Base-by-base conservation (phyloP, 2,797 vertebrate species). In the Trachops cirrhosus region DNA sequence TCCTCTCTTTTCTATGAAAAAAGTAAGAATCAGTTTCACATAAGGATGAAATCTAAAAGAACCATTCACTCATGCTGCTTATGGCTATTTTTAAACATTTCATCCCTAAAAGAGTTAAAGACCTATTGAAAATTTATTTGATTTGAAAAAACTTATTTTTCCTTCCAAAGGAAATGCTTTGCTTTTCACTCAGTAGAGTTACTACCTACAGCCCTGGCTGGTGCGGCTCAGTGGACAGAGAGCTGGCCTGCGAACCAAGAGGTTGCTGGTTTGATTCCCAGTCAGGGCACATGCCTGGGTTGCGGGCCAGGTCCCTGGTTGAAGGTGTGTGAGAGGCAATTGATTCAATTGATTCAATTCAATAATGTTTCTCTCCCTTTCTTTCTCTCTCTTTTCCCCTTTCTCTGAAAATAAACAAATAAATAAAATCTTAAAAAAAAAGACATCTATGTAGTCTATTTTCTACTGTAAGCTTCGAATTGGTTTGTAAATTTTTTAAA, bases 1-100 rank as follows among this genome's bases (percentile, higher is more conserved):
- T 94, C 97, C 73, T 98, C 98, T 96, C 91, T 97, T 67, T 71
- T 95, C 99, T 99, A 97, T 5, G 75, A 96, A 86, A 98, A 86
- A 2, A 96, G 0, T 52, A 85, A 85, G 12, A 83, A 97, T 15
- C 9, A 96, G 74, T 19, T 83, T 59, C 50, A 95, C 22, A 57
- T 74, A 84, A 82, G 24, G 57, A 18, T 52, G 12, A 92, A 73
- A 86, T 0, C n/a, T 32, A 52, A 67, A 92, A 67, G n/a, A 91
- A 39, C 50, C 67, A 75, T 59, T 41, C 88, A 48, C 80, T 67
- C 46, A 89, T 71, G 50, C 14, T 82, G 18, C 26, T 64, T 59
- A 70, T 0, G 1, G 44, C 3, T 93, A 52, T 50, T 86, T 41
- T 71, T 75, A 59, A 74, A 39, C 15, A 18, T 62, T 93, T 80